phyloP scores from a whole-genome alignment of 2,888 invertebrate genomes.

The Gortyna flavago region DNA sequence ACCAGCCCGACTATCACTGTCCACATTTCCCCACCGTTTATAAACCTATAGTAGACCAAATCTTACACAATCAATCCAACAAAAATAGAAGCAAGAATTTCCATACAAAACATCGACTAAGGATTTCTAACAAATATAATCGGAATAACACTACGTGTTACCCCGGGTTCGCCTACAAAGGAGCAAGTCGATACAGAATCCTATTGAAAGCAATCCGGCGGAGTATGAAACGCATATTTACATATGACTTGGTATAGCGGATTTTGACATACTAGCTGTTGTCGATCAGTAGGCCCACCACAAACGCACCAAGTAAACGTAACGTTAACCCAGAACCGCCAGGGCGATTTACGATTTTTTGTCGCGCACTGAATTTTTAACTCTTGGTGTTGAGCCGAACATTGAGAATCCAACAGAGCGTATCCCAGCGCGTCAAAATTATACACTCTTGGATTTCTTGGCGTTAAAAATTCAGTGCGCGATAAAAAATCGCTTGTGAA shows the following conservation, averaged over 20 bases:
- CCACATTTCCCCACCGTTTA: neutral
- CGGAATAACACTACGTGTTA: slow-evolving; percentile 47
- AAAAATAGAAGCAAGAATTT: slow-evolving; percentile 16
- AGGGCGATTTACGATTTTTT: no score
- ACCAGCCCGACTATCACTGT: neutral
- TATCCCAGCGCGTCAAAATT: no score
- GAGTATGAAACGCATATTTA: slow-evolving; percentile 61
- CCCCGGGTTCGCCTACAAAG: slow-evolving; percentile 43
- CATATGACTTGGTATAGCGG: slow-evolving; percentile 62
- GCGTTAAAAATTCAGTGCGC: no score
- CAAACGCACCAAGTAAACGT: neutral
- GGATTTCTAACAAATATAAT: slow-evolving; percentile 43
- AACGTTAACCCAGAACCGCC: neutral
- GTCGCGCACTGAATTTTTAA: no score
- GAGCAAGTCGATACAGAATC: slow-evolving; percentile 31
- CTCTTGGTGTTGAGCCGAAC: no score
- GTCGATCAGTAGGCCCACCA: neutral
- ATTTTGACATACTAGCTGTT: slow-evolving; percentile 36
- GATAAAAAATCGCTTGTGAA: no score
- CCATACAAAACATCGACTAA: slow-evolving; percentile 10
- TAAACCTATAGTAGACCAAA: neutral
- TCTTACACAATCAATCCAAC: neutral
- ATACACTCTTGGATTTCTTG: no score
- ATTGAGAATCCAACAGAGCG: no score
- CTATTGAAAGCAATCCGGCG: slow-evolving; percentile 60